These are phyloP conservation scores for Mythimna loreyi DNA, from an alignment of 2,888 invertebrate genomes.

Conservation along the genomic window DNA sequence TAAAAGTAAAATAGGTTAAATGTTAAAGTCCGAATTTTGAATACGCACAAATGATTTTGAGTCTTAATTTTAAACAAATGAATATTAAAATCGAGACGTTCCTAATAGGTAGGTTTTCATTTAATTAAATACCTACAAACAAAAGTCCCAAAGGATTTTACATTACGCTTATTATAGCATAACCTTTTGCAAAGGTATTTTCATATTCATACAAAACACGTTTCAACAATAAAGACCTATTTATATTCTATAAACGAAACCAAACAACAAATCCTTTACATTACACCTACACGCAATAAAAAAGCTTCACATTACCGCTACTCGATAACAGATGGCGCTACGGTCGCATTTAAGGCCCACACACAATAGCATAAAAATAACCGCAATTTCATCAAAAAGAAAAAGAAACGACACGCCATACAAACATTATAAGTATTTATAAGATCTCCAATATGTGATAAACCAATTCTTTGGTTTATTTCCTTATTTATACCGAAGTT, in stretches of 20 bases:
- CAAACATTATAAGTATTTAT: slow-evolving; percentile 52
- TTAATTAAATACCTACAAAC: slow-evolving; percentile 25
- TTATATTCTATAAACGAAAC: slow-evolving; percentile 59
- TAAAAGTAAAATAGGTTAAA: slow-evolving; percentile 16
- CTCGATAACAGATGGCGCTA: slow-evolving; percentile 81
- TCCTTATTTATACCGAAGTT: slow-evolving; percentile 33
- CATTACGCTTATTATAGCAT: neutral
- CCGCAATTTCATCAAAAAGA: slow-evolving; percentile 37
- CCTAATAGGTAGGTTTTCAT: neutral
- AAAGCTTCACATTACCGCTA: slow-evolving; percentile 69
- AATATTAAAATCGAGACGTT: neutral
- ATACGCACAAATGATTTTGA: neutral
- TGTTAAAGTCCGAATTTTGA: neutral
- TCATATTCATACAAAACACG: slow-evolving; percentile 47
- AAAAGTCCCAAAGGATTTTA: slow-evolving; percentile 9
- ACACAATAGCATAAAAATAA: slow-evolving; percentile 28
- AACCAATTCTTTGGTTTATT: slow-evolving; percentile 31
- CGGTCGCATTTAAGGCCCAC: slow-evolving; percentile 8
- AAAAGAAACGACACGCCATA: slow-evolving; percentile 42
- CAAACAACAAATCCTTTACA: slow-evolving; percentile 43
- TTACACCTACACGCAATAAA: slow-evolving; percentile 32
- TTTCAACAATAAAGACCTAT: slow-evolving; percentile 45
- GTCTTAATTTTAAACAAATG: neutral
- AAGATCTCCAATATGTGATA: slow-evolving; percentile 61
- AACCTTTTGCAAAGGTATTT: slow-evolving; percentile 17